Evolutionary conservation across 1,140 invertebrate genomes (phyloP).

Genomic region (Sinonovacula constricta): DNA sequence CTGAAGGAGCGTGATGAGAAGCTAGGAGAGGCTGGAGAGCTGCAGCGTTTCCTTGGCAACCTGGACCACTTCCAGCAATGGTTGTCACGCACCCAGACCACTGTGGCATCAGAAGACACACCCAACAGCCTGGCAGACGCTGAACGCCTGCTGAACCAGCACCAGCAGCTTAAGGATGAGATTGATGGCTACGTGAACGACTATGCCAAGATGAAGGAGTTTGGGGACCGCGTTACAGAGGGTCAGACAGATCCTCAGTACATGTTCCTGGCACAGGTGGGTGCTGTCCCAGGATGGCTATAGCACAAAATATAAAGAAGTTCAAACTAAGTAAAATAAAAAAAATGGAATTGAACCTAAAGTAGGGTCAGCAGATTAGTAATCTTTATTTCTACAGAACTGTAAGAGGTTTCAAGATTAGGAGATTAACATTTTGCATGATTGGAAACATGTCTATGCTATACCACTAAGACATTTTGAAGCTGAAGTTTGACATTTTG

Average conservation of each 20-base stretch:
- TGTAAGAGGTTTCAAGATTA: too few relatives aligned
- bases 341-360: too few relatives aligned
- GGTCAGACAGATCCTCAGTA: conserved; percentile 95
- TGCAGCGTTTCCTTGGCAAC: conserved; percentile 98
- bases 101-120: conserved; percentile 96
- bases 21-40: conserved; percentile 98
- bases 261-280: conserved; percentile 95
- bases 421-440: too few relatives aligned
- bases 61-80: conserved; percentile 99
- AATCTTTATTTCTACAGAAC: too few relatives aligned
- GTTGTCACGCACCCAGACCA: conserved; percentile 98
- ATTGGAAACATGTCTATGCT: too few relatives aligned
- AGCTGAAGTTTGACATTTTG: too few relatives aligned
- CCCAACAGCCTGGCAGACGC: conserved; percentile 97
- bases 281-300: background rate
- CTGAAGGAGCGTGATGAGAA: conserved; percentile 98
- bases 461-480: too few relatives aligned
- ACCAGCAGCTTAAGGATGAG: conserved; percentile 98
- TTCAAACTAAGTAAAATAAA: too few relatives aligned
- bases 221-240: conserved; percentile 95
- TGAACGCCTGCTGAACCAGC: conserved; percentile 95
- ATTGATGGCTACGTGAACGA: conserved; percentile 99
- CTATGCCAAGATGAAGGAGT: conserved; percentile 99
- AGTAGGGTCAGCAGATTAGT: too few relatives aligned
- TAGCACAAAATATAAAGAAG: background rate